Base-by-base conservation (phyloP, 2,113 vertebrate genomes). In the Peromyscus polionotus region DNA sequence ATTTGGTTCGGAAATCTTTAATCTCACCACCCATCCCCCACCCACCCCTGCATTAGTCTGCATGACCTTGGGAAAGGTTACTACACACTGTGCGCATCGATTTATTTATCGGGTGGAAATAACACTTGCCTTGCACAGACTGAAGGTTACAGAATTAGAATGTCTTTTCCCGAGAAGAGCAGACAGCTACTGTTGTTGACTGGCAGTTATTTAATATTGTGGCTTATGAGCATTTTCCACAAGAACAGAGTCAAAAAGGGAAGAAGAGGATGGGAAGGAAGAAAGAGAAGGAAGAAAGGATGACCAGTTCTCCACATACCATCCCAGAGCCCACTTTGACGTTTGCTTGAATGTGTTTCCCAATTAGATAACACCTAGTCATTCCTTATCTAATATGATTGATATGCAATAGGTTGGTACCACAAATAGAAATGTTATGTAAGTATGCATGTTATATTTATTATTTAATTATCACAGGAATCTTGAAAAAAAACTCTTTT, bases 391-490 rank as follows among this genome's bases (percentile, higher is more conserved):
- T 94, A 75, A 92, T 72, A 90, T 92, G 22, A 72, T 59, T 80
- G 17, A 76, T 95, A 85, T 68, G 79, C 86, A 48, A 54, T 89
- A 96, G 91, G 68, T 16, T 76, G 33, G 48, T 65, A 86, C 83
- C 17, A 85, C 8, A 94, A 95, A 80, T 80, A 87, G 48, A 94
- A 86, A 31, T 28, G 68, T 33, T 51, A 20, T 72, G 1, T 96
- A 76, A 70, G 3, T 33, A 85, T 75, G 42, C 19, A 48, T 75
- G 59, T 87, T 87, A 89, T 93, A 73, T 84, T 68, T 97, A 61
- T 91, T 92, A 92, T 96, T 33, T 22, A 94, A 72, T 93, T 96
- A 90, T 85, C 90, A 88, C 22, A 72, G 20, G 39, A 84, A 93
- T 91, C 51, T 96, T 92, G 22, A 72, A 54, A 51, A 95, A 45